Evolutionary conservation across 2,797 vertebrate species (phyloP), one percentile per base, ranked within the genome.

Genomic region (Melanotaenia boesemani): DNA sequence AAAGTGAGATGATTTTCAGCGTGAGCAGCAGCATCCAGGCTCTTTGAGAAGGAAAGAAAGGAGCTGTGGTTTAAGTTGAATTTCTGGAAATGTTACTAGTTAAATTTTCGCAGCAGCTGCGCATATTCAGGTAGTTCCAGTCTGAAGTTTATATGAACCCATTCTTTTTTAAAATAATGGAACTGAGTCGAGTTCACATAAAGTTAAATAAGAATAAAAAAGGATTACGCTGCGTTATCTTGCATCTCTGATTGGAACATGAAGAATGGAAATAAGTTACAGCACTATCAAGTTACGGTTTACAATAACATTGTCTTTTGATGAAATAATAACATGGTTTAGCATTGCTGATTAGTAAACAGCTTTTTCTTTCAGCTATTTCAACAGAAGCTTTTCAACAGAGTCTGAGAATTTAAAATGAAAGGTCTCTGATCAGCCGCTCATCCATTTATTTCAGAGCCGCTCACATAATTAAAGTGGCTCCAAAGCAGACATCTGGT

Each of bases 401-500:
- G 28, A 70, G 30, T 13, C 72, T 36, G 28, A 63, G 65, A 3
- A 58, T 71, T 11, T 50, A 5, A 78, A 74, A 80, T 7, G 50
- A n/a, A 54, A 39, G 57, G 24, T 75, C 73, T 86, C 39, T 72
- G 76, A 75, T 80, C 69, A 62, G 79, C 77, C 0, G 46, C 76
- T 61, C 2, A 0, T 77, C 71, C 55, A 63, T 78, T 60, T 65
- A 24, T 77, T 82, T 79, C 76, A 77, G 44, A 84, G 72, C 66
- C 52, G 70, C 61, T 78, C 32, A 62, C 56, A 52, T 77, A 79
- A 82, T 72, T 76, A 59, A 82, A 79, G 77, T 57, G 63, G 26
- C 77, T 83, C 60, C 63, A 46, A 60, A 81, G 78, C 79, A 80
- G 85, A 79, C 80, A 79, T 86, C 83, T 84, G 85, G 79, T 81